phyloP scores from a whole-genome alignment of 1,140 invertebrate species.

The Tribolium madens region DNA sequence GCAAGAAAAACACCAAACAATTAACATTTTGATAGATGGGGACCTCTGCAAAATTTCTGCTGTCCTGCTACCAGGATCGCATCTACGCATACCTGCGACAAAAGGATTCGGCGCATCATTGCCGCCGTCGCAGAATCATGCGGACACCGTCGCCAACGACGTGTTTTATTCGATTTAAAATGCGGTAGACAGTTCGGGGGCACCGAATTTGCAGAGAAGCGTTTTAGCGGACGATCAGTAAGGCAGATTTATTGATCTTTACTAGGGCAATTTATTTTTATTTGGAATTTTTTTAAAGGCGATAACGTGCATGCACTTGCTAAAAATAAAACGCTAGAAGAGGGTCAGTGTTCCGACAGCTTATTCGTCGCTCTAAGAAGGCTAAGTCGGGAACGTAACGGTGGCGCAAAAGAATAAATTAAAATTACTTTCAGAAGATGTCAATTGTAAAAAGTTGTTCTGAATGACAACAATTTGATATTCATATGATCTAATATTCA shows the following conservation, averaged over 20 bases:
- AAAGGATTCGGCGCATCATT: slow-evolving; percentile 18
- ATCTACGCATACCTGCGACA: slow-evolving; percentile 36
- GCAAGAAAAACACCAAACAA: slow-evolving; percentile 61
- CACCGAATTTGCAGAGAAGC: not conserved
- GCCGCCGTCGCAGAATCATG: slow-evolving; percentile 15
- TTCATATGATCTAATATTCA: too few species aligned
- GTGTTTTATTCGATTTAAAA: not conserved
- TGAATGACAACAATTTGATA: too few species aligned
- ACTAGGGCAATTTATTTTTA: not conserved
- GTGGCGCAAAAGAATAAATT: too few species aligned
- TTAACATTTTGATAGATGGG: not conserved
- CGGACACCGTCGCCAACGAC: not conserved
- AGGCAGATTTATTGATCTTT: slow-evolving; percentile 16
- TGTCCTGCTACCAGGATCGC: slow-evolving; percentile 26
- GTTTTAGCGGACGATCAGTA: too few species aligned
- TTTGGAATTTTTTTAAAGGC: not conserved
- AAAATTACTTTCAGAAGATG: too few species aligned
- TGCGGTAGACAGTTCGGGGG: not conserved
- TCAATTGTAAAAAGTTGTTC: too few species aligned
- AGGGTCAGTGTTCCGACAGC: slow-evolving; percentile 21
- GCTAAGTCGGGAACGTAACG: too few species aligned
- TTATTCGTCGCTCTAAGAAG: not conserved
- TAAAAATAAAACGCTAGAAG: slow-evolving; percentile 31
- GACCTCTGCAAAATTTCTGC: slow-evolving; percentile 31
- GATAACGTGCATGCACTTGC: slow-evolving; percentile 12